These are phyloP conservation scores for Odontothrips loti DNA, from an alignment of 2,888 invertebrate genomes.

Conservation along the genomic window DNA sequence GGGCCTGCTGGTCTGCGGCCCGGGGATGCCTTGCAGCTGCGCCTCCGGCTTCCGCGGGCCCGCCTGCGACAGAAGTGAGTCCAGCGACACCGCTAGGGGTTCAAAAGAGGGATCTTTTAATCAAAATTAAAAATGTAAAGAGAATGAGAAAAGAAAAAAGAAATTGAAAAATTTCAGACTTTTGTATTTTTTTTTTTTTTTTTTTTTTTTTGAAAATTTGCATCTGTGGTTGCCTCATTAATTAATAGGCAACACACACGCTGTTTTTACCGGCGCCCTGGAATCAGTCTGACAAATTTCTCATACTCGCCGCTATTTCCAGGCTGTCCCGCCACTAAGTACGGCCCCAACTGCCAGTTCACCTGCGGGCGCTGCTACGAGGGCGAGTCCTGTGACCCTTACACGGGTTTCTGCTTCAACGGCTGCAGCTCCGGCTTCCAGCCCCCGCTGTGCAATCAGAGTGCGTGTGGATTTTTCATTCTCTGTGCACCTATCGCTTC, in stretches of 20 bases:
- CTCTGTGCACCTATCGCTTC: background rate
- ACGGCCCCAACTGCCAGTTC: constrained; percentile 9
- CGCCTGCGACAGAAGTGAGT: background rate
- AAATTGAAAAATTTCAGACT: too few relatives aligned
- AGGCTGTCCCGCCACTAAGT: background rate
- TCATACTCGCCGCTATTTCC: too few relatives aligned
- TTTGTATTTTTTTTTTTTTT: too few relatives aligned
- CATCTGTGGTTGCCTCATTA: too few relatives aligned
- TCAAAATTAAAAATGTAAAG: too few relatives aligned
- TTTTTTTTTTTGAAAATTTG: too few relatives aligned
- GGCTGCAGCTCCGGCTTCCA: constrained; percentile 12
- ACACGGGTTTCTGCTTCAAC: background rate
- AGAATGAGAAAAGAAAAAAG: too few relatives aligned
- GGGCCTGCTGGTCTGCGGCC: background rate
- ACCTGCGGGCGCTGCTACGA: background rate
- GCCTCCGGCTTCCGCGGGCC: background rate
- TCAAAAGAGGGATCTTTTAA: too few relatives aligned
- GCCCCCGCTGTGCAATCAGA: background rate
- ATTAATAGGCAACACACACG: too few relatives aligned
- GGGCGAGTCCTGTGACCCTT: constrained; percentile 2
- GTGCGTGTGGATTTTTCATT: background rate
- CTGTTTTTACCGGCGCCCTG: too few relatives aligned
- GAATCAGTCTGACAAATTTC: too few relatives aligned
- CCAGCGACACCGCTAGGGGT: too few relatives aligned
- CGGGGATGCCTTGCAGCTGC: background rate